Percentiles rank a stretch among this genome's conserved stretches.
Conservation (phyloP, 2,797 vertebrate genomes). For the Sciurus carolinensis region DNA sequence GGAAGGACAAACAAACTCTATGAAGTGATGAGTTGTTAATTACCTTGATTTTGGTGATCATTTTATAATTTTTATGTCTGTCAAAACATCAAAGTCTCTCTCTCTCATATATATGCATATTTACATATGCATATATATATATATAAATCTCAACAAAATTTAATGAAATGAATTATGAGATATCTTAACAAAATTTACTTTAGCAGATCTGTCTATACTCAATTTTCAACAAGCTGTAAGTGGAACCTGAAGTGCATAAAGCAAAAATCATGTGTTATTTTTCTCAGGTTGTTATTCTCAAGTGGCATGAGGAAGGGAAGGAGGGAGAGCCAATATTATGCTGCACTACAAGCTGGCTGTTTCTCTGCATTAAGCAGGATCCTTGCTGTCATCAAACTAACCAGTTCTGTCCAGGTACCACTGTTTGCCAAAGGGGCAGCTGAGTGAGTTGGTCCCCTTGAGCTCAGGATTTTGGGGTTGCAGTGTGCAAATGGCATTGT, state of each 20-base stretch:
- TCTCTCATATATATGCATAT: neutral
- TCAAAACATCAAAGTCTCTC: neutral
- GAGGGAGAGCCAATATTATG: neutral
- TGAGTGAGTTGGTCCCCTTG: neutral
- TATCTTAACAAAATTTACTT: constrained; percentile 14
- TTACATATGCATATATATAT: neutral
- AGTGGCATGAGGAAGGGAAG: neutral
- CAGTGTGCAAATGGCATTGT: neutral
- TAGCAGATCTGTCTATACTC: neutral
- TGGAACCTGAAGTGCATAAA: neutral
- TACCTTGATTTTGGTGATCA: neutral
- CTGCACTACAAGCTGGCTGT: rapidly evolving
- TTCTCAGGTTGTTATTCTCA: neutral
- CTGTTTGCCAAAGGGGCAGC: neutral
- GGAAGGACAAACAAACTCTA: neutral
- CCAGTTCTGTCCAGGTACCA: too few species aligned
- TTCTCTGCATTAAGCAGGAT: neutral
- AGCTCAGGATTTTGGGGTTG: neutral
- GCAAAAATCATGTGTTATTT: neutral
- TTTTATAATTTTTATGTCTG: neutral
- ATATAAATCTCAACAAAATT: neutral
- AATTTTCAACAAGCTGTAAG: neutral
- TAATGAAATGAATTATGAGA: neutral
- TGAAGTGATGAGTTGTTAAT: neutral
- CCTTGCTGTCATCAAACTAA: neutral